Percentiles rank a stretch among this genome's conserved stretches.
Conservation (phyloP, 92 coral and sea anemone species). For the Phymanthus crucifer region DNA sequence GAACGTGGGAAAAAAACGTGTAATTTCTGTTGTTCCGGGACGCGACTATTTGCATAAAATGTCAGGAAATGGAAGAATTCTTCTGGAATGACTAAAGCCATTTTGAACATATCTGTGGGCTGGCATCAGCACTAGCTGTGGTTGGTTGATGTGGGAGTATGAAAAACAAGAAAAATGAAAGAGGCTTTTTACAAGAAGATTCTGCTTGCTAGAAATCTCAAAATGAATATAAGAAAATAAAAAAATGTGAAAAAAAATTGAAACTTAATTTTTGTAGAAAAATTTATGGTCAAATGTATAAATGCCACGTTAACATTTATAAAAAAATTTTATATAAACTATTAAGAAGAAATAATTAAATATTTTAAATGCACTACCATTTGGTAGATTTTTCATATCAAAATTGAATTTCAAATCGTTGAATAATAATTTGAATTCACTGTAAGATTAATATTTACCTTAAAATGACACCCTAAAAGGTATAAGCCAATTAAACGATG, state of each 20-base stretch:
- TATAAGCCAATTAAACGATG: background rate
- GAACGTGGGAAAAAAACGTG: background rate
- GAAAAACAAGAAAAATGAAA: background rate
- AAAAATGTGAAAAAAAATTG: background rate
- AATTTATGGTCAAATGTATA: background rate
- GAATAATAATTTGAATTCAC: background rate
- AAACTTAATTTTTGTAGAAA: background rate
- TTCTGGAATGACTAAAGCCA: constrained; percentile 2
- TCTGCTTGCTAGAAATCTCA: background rate
- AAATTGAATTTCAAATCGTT: background rate
- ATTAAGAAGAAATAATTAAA: background rate
- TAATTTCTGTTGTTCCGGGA: background rate
- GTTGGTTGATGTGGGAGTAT: background rate
- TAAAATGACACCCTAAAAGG: background rate
- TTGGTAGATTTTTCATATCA: background rate
- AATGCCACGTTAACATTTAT: background rate
- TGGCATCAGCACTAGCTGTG: constrained; percentile 6
- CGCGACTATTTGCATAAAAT: background rate
- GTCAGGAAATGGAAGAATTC: constrained; percentile 19
- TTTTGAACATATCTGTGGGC: constrained; percentile 10
- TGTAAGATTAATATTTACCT: background rate
- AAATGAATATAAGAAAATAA: background rate
- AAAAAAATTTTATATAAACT: background rate
- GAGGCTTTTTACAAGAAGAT: background rate
- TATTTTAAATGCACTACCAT: background rate